Evolutionary conservation across 2,888 invertebrate genomes (phyloP).

Genomic region (Nycteola revayana): DNA sequence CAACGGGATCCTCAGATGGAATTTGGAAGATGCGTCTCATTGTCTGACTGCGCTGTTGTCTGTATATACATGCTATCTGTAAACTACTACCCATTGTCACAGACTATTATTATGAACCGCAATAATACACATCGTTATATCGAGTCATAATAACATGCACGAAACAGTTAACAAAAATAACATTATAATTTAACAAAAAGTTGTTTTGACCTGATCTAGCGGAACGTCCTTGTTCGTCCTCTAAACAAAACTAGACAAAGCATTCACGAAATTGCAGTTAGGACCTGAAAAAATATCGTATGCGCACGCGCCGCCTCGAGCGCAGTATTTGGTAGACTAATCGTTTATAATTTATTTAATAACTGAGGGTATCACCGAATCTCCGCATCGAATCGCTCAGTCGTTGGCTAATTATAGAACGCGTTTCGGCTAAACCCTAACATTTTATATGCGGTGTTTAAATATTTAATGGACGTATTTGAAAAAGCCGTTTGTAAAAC

Average conservation of each 20-base stretch:
- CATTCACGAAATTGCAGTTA: slow-evolving; percentile 42
- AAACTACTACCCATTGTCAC: slow-evolving; percentile 11
- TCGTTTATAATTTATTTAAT: slow-evolving; percentile 61
- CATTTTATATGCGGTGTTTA: slow-evolving; percentile 23
- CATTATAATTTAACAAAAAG: slow-evolving; percentile 23
- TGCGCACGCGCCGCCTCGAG: slow-evolving; percentile 46
- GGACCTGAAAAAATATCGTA: slow-evolving; percentile 50
- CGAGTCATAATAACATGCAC: slow-evolving; percentile 22
- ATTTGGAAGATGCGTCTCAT: slow-evolving; percentile 50
- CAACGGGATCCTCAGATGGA: slow-evolving; percentile 47
- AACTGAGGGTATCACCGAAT: slow-evolving; percentile 45
- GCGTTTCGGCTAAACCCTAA: too few species aligned
- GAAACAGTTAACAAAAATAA: slow-evolving; percentile 12
- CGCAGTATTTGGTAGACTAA: slow-evolving; percentile 44
- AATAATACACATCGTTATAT: slow-evolving; percentile 10
- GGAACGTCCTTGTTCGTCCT: slow-evolving; percentile 43
- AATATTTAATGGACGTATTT: slow-evolving; percentile 24
- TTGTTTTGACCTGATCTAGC: slow-evolving; percentile 25
- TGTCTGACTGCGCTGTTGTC: slow-evolving; percentile 24
- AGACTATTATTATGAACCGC: slow-evolving; percentile 16
- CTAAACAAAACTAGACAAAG: slow-evolving; percentile 42
- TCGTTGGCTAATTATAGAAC: too few species aligned
- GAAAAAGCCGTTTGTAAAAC: slow-evolving; percentile 11
- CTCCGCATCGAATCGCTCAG: slow-evolving; percentile 37
- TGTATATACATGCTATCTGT: slow-evolving; percentile 16